Percentiles rank a stretch among this genome's conserved stretches.
These are phyloP conservation scores for Platalea minor DNA, from an alignment of 2,797 vertebrate genomes.

Conservation along the genomic window DNA sequence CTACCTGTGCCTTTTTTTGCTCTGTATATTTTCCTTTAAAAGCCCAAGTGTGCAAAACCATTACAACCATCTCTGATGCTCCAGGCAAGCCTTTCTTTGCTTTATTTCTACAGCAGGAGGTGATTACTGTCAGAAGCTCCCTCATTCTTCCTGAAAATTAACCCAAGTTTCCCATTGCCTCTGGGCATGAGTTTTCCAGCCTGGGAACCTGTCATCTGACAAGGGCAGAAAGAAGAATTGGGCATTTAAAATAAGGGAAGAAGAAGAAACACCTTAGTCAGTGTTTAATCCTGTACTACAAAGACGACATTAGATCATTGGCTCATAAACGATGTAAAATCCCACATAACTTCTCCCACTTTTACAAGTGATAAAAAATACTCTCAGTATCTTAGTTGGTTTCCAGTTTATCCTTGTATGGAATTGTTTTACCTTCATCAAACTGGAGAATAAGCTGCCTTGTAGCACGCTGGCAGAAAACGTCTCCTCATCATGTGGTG, in stretches of 20 bases:
- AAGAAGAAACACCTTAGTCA: not conserved
- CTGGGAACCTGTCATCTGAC: not conserved
- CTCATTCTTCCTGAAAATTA: not conserved
- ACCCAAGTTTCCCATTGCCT: not conserved
- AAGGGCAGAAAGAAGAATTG: not conserved
- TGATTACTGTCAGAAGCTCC: not conserved
- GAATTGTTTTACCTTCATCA: not conserved
- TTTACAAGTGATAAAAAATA: not conserved
- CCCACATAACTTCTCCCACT: not conserved
- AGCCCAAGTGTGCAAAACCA: not conserved
- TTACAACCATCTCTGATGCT: not conserved
- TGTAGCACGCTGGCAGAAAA: fast-evolving
- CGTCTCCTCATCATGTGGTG: fast-evolving
- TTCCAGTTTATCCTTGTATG: not conserved
- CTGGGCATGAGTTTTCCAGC: not conserved
- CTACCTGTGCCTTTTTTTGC: not conserved
- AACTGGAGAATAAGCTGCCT: not conserved
- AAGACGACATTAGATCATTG: not conserved
- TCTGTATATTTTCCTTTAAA: not conserved
- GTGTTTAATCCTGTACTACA: not conserved
- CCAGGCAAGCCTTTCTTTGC: not conserved
- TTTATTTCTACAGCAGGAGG: not conserved
- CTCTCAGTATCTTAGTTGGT: not conserved
- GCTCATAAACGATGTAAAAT: not conserved
- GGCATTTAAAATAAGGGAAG: not conserved